Base-by-base conservation (phyloP, 2,113 vertebrate genomes). In the Sebastes fasciatus region DNA sequence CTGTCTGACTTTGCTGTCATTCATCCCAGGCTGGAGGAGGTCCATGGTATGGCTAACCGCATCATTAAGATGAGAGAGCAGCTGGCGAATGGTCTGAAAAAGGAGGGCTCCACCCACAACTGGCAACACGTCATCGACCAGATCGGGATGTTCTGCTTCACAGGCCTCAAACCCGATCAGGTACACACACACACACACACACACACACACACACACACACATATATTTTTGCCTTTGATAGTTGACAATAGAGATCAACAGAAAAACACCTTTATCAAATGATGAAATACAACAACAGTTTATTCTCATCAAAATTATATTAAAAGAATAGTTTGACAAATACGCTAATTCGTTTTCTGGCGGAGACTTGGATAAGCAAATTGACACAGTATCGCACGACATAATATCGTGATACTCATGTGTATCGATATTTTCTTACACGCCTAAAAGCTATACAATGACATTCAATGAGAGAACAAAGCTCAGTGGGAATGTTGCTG, bases 111-210 rank as follows among this genome's bases (percentile, higher is more conserved):
- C 68, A 90, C 95, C 69, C 96, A 94, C 86, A 97, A 96, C 93
- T 99, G 98, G 98, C 97, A 99, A 89, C 98, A 99, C 68, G 98
- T 99, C 92, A 97, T 90, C 0, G 98, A 99, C 92, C 98, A 99
- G 94, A 99, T 99, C 0, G 98, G 98, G 92, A 99, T 99, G 98
- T 99, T 99, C 87, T 99, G 98, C 94, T 99, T 98, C 92, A 99
- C 98, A 0, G 98, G 98, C 61, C 96, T 99, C 42, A 99, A 99
- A 84, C 97, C 97, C 0, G 98, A 99, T 12, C 98, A 99, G 97
- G 98, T 97, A 86, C 43, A 55, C 6, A 8, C 14, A 60, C 17
- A 16, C 17, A 34, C 11, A 48, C 63, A 65, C 66, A 12, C 10
- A 51, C 48, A 51, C 14, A 13, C 13, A 51, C 13, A 51, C 13